Percentiles rank a stretch among this genome's conserved stretches.
These are phyloP conservation scores for Bucorvus abyssinicus DNA, from an alignment of 2,797 vertebrate species.

Conservation along the genomic window DNA sequence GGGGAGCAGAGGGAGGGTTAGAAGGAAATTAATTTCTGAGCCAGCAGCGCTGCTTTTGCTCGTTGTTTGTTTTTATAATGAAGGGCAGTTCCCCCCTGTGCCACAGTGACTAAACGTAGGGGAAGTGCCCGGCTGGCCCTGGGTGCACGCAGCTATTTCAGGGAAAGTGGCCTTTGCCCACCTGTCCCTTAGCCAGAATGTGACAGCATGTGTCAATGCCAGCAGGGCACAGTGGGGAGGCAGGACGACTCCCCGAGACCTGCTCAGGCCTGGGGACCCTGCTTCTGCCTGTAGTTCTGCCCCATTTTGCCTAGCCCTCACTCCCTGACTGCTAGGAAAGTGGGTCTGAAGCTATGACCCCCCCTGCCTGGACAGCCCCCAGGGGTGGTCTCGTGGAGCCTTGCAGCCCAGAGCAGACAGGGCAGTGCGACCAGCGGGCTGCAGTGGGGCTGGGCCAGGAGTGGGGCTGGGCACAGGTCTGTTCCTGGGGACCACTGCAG, in stretches of 20 bases:
- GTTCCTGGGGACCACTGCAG: background rate
- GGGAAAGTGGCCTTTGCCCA: conserved; percentile 3
- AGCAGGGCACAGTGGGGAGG: background rate
- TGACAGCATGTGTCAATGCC: background rate
- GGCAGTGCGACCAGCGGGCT: background rate
- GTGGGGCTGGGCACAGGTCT: background rate
- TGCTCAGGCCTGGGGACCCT: no score
- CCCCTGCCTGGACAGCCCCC: background rate
- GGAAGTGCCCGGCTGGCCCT: background rate
- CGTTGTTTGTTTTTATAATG: background rate
- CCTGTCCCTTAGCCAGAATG: background rate
- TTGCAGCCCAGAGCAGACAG: no score
- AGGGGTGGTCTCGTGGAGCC: rapidly evolving
- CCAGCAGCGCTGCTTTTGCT: no score
- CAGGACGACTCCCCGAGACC: background rate
- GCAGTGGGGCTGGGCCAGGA: background rate
- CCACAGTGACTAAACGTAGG: background rate
- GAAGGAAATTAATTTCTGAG: no score
- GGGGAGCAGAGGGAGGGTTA: no score
- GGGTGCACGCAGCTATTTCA: background rate
- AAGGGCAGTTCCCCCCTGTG: background rate
- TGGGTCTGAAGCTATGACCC: rapidly evolving
- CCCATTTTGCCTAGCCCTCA: rapidly evolving
- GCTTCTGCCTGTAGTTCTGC: background rate
- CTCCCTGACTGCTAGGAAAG: background rate